A percentile compares a stretch with the other conserved stretches of the same genome.
phyloP scores from a whole-genome alignment of 2,113 vertebrate species.

The Strigops habroptila region DNA sequence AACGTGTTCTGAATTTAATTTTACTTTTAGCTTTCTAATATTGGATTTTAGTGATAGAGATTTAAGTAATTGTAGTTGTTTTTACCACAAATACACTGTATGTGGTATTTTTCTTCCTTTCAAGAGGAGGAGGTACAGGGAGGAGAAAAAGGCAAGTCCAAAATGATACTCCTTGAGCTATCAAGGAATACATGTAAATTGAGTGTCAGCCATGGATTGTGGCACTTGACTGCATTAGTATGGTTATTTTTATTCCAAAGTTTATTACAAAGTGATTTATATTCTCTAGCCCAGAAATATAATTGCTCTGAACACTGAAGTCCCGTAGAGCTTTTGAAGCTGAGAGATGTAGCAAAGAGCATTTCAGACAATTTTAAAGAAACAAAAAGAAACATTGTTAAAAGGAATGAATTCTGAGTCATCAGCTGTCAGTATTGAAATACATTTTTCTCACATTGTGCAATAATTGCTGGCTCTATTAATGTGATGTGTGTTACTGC shows the following conservation, averaged over 20 bases:
- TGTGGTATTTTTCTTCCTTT: neutral
- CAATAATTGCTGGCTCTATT: conserved; percentile 50
- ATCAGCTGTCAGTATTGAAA: conserved; percentile 54
- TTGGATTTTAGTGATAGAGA: neutral
- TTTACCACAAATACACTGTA: neutral
- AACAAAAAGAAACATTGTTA: conserved; percentile 28
- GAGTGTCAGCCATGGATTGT: neutral
- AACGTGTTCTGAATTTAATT: neutral
- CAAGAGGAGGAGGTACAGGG: neutral
- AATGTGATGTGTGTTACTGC: conserved; percentile 36
- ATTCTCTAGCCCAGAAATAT: neutral
- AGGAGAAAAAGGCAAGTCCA: neutral
- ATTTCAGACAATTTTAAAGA: conserved; percentile 45
- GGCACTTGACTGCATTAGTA: conserved; percentile 2
- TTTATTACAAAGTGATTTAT: conserved; percentile 25
- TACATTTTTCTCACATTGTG: conserved; percentile 46
- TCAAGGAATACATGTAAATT: neutral
- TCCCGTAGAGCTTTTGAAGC: conserved; percentile 39
- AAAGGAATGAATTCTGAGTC: conserved; percentile 42
- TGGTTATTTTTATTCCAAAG: conserved; percentile 24
- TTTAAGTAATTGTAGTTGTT: neutral
- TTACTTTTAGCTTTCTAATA: neutral
- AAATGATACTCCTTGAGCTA: neutral
- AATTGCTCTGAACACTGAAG: conserved; percentile 18
- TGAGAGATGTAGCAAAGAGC: conserved; percentile 5